Base-by-base conservation (phyloP, 2,113 vertebrate species). In the Cyanistes caeruleus region DNA sequence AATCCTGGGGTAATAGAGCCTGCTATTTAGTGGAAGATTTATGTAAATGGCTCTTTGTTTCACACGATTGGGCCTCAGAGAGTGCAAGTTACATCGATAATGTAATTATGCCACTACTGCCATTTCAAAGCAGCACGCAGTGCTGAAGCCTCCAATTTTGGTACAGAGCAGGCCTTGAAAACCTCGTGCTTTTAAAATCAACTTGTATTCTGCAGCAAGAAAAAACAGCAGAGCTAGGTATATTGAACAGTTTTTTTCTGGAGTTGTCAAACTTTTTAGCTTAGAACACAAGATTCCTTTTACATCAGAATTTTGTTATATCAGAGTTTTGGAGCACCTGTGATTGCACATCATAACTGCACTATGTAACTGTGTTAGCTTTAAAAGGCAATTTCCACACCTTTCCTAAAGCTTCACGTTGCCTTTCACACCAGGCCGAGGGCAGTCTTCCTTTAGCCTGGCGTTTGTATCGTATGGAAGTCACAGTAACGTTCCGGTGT, bases 31-130 rank as follows among this genome's bases (percentile, higher is more conserved):
- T 64, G 72, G 31, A 89, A 89, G 89, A 95, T 94, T 91, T 95
- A 90, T 90, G 58, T 93, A 92, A 97, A 89, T 91, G 60, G 82
- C 51, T 95, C 91, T 77, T 59, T 92, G 92, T 94, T 90, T 97
- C 95, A 87, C 91, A 87, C 75, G 53, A 86, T 69, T 96, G 96
- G 96, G 76, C 85, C 93, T 95, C 59, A 8, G 62, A 33, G 75
- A 60, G 80, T 33, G 86, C 88, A 62, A 89, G 64, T 96, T 93
- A 55, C 56, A 81, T 92, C 28, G 44, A 80, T 95, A 91, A 94
- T 64, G 84, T 78, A 90, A 93, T 94, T 95, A 88, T 48, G 78
- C 44, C 94, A 75, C 92, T 77, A 15, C 51, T 89, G 72, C 81
- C 93, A 63, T 92, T 92, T 90, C 65, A 30, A 49, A 93, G 84